Base-by-base conservation (phyloP, 2,797 vertebrate species). In the Rhabdophis nuchalis region DNA sequence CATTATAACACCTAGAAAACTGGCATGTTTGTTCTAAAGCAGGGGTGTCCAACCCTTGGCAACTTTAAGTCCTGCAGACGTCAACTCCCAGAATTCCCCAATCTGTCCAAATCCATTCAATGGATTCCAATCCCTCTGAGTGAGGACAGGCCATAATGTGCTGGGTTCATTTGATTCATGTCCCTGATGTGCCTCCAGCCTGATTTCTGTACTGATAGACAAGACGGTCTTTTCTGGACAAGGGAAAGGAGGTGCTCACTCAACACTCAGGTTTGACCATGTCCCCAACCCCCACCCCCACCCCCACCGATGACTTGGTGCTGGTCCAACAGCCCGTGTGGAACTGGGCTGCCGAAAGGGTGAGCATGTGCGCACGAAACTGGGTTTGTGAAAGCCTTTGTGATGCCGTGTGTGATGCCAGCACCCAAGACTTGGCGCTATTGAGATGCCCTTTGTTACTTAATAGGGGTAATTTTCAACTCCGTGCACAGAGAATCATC, bases 291-390 rank as follows among this genome's bases (percentile, higher is more conserved):
- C 10, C 25, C 4, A 0, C 46, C 46, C 46, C 46, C 46, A 5
- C 46, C 46, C 4, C 46, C 46, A 50, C 46, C 7, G 1, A 25
- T 61, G 27, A 61, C 11, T 13, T 29, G 27, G 4, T 61, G 27
- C 11, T 61, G 60, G 27, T 4, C 60, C 3, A 1, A 50, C 10
- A 61, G 27, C 27, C 60, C 11, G 1, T 61, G 29, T 61, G 27
- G 60, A 61, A 61, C 60, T 29, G 27, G 27, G 11, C 29, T 13
- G 12, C 60, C 29, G 27, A 64, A 64, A 3, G n/a, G 27, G 60
- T 29, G 60, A 4, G 27, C 60, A n/a, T n/a, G 12, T 0, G 1
- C 13, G 0, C 27, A 29, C 4, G 0, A 64, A 64, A 12, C 11
- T 13, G 29, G 4, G n/a, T n/a, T 50, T 50, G 46, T 50, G 46